Conservation (phyloP, 2,113 vertebrate species). For the Serinus canaria region DNA sequence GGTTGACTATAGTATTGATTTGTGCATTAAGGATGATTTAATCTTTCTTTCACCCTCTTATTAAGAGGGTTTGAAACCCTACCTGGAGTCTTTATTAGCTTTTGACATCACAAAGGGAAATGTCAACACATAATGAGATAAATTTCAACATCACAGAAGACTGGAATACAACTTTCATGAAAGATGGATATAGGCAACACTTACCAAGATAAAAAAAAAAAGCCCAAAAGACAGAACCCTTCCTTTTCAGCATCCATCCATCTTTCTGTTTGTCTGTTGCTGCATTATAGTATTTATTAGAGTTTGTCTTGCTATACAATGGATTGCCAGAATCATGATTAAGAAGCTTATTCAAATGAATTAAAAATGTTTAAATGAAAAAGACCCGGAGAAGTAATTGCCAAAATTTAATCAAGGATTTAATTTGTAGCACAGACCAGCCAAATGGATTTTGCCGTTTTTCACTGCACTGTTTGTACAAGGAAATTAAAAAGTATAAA, state of each 20-base stretch:
- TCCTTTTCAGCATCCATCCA: constrained; percentile 23
- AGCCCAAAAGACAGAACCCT: neutral
- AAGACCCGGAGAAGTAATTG: constrained; percentile 75
- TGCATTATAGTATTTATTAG: constrained; percentile 63
- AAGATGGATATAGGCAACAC: neutral
- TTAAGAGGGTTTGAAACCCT: constrained; percentile 24
- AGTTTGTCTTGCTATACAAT: constrained; percentile 61
- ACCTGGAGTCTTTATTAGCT: constrained; percentile 50
- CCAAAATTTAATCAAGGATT: constrained; percentile 81
- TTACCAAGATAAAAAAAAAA: neutral
- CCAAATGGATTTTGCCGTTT: constrained; percentile 76
- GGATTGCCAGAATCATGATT: constrained; percentile 74
- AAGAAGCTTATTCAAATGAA: constrained; percentile 78
- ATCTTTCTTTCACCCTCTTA: constrained; percentile 34
- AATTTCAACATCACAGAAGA: neutral
- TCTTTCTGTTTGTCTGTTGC: constrained; percentile 47
- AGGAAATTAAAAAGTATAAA: constrained; percentile 80
- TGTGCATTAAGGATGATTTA: constrained; percentile 51
- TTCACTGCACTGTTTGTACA: constrained; percentile 71
- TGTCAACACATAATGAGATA: constrained; percentile 34
- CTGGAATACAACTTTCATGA: neutral
- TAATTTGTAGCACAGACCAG: constrained; percentile 74
- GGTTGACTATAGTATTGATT: constrained; percentile 36
- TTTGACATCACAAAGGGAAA: constrained; percentile 45
- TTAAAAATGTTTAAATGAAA: constrained; percentile 79